Evolutionary conservation across 2,113 vertebrate species (phyloP).

Genomic region (Grallaria varia): DNA sequence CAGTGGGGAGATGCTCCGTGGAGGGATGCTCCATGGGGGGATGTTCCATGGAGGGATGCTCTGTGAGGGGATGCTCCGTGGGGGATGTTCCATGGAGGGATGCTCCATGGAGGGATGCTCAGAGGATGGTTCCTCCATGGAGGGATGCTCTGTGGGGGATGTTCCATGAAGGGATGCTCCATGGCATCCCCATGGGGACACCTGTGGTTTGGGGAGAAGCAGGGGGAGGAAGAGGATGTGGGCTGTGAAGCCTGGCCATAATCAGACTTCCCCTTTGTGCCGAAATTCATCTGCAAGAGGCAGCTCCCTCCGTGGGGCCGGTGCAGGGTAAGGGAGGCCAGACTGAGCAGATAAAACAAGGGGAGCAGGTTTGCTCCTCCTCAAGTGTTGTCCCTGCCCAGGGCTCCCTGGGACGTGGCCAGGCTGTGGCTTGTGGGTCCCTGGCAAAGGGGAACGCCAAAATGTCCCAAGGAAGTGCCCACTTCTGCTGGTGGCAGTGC

Average conservation of each 20-base stretch:
- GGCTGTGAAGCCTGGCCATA: background rate
- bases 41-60: no score
- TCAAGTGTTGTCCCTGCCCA: background rate
- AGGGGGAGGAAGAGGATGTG: background rate
- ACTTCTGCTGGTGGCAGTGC: background rate
- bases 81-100: background rate
- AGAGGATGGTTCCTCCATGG: no score
- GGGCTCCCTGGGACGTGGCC: accelerated
- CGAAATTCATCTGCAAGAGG: background rate
- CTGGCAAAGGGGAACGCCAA: accelerated
- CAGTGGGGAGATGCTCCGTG: no score
- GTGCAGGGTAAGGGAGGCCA: background rate
- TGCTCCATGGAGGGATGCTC: background rate
- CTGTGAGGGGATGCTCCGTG: no score
- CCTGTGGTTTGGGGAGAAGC: background rate
- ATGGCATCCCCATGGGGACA: accelerated
- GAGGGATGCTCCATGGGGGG: no score
- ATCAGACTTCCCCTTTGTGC: background rate
- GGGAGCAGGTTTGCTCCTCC: background rate
- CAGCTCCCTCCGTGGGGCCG: background rate
- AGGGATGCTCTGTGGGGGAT: no score
- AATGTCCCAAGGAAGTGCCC: background rate
- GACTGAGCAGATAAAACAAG: background rate
- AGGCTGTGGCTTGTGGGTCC: background rate
- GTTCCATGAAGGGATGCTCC: background rate